These are phyloP conservation scores for Macrosteles quadrilineatus DNA, from an alignment of 1,140 invertebrate genomes.

Conservation along the genomic window DNA sequence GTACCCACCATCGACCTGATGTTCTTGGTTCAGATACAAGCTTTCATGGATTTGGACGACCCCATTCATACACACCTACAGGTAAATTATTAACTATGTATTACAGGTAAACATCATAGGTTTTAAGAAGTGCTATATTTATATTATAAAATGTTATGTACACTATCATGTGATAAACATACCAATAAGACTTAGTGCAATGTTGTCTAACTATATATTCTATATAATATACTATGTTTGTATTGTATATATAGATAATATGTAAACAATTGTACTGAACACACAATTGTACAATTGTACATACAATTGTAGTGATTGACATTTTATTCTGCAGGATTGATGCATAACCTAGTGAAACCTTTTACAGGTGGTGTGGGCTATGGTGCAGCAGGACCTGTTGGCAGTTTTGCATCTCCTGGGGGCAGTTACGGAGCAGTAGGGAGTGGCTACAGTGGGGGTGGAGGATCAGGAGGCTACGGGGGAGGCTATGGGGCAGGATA, in stretches of 20 bases:
- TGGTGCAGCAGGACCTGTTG: slow-evolving; percentile 2
- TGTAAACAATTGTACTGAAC: too few relatives aligned
- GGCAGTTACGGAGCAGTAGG: slow-evolving; percentile 33
- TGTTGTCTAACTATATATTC: too few relatives aligned
- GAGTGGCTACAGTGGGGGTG: neutral
- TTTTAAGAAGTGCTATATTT: too few relatives aligned
- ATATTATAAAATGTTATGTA: too few relatives aligned
- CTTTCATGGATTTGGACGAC: slow-evolving; percentile 50
- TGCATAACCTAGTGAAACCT: too few relatives aligned
- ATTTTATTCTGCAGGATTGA: too few relatives aligned
- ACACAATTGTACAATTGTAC: too few relatives aligned
- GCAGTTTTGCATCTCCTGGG: slow-evolving; percentile 5
- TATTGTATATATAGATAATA: too few relatives aligned
- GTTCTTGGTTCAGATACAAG: slow-evolving; percentile 58
- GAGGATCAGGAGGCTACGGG: neutral
- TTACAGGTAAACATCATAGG: neutral
- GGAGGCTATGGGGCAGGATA: neutral
- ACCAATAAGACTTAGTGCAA: too few relatives aligned
- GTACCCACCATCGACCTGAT: slow-evolving; percentile 50
- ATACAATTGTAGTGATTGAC: too few relatives aligned
- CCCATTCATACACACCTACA: slow-evolving; percentile 47
- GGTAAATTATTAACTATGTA: slow-evolving; percentile 28
- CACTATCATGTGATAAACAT: too few relatives aligned
- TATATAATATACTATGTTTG: too few relatives aligned
- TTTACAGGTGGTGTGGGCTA: slow-evolving; percentile 19